phyloP scores from a whole-genome alignment of 2,888 invertebrate species.

The Amitus sp. region DNA sequence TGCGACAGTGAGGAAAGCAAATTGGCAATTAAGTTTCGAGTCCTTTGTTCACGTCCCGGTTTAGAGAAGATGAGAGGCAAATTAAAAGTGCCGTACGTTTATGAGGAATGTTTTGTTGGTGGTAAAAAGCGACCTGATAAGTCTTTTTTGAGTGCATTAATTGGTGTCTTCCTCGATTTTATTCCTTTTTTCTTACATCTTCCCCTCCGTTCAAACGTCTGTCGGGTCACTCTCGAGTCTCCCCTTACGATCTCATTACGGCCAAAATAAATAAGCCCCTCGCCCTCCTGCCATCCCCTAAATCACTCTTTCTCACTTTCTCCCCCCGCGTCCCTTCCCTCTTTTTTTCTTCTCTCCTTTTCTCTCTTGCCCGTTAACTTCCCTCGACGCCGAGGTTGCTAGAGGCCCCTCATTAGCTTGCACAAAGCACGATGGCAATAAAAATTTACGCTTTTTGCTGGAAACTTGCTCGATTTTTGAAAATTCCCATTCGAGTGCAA shows the following conservation, averaged over 20 bases:
- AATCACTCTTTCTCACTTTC: constrained; percentile 30
- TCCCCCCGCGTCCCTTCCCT: constrained; percentile 16
- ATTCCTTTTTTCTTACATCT: constrained; percentile 8
- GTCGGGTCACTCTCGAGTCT: constrained; percentile 38
- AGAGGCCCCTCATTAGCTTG: constrained; percentile 38
- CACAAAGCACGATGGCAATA: constrained; percentile 30
- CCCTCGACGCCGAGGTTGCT: constrained; percentile 44
- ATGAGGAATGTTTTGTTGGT: constrained; percentile 10
- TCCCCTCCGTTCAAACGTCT: constrained; percentile 11
- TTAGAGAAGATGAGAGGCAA: constrained; percentile 7
- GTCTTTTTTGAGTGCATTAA: constrained; percentile 44
- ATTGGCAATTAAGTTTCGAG: constrained; percentile 38
- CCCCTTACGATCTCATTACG: constrained; percentile 40
- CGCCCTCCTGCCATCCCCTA: constrained; percentile 29
- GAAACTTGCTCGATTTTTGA: too few relatives aligned
- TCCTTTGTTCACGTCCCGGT: constrained; percentile 14
- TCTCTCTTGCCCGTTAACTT: constrained; percentile 30
- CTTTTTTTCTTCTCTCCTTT: constrained; percentile 13
- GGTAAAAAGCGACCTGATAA: constrained; percentile 15
- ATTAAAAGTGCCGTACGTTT: constrained; percentile 6
- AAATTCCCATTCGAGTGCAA: too few relatives aligned
- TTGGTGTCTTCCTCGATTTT: constrained; percentile 41
- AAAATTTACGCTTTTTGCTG: too few relatives aligned
- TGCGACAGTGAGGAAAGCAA: constrained; percentile 40
- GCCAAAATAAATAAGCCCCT: constrained; percentile 37